These are phyloP conservation scores for Zelleria hepariella DNA, from an alignment of 2,888 invertebrate genomes.

Conservation along the genomic window DNA sequence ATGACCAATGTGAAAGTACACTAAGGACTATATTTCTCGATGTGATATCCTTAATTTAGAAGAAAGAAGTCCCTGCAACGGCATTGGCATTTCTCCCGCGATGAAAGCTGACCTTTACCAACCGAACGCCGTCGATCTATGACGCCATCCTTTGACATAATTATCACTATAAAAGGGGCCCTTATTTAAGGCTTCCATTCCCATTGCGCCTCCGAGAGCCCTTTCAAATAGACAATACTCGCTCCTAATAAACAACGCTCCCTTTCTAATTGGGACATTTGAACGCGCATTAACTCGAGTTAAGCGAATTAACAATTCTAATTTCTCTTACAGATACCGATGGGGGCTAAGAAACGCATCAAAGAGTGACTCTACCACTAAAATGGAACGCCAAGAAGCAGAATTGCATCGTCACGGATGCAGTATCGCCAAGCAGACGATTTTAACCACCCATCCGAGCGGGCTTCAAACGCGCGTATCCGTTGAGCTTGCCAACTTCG, in stretches of 20 bases:
- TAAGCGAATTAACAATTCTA: slow-evolving; percentile 9
- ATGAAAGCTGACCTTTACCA: not conserved
- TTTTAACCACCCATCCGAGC: slow-evolving; percentile 59
- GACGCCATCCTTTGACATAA: slow-evolving; percentile 25
- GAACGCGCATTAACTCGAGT: slow-evolving; percentile 16
- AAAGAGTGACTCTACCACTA: slow-evolving; percentile 5
- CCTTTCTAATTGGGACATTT: slow-evolving; percentile 32
- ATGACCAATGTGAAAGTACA: too few species aligned
- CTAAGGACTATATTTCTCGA: too few species aligned
- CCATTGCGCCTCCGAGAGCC: not conserved
- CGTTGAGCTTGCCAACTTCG: slow-evolving; percentile 61
- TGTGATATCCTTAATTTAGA: too few species aligned
- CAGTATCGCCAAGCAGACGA: slow-evolving; percentile 64
- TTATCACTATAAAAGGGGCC: slow-evolving; percentile 33
- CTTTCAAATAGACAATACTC: slow-evolving; percentile 1
- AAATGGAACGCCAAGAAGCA: slow-evolving; percentile 50
- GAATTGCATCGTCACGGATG: slow-evolving; percentile 60
- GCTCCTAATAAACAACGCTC: slow-evolving; percentile 26
- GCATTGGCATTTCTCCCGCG: not conserved
- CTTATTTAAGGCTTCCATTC: not conserved
- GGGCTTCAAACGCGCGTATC: slow-evolving; percentile 61
- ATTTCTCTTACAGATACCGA: not conserved
- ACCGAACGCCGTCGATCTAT: slow-evolving; percentile 31
- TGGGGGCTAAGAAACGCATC: not conserved
- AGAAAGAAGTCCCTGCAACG: too few species aligned